Percentiles rank a stretch among this genome's conserved stretches.
Evolutionary conservation across 1,140 invertebrate species (phyloP).

Genomic region (Cyrtorhinus lividipennis): DNA sequence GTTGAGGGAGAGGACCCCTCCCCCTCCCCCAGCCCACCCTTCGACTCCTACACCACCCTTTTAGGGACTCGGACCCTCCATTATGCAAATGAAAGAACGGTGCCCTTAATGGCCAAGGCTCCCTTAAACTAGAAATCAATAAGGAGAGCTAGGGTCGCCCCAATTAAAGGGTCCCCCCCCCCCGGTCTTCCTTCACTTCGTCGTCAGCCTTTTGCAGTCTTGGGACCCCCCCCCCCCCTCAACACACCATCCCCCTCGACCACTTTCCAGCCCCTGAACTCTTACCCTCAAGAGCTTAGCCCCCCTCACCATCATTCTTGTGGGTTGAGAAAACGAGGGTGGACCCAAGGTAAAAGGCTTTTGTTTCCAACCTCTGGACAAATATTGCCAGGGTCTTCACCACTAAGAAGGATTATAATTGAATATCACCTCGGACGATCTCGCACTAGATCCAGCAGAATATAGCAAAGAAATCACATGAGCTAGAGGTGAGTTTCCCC

Average conservation of each 20-base stretch:
- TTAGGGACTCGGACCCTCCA: slow-evolving; percentile 5
- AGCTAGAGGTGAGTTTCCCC: too few relatives aligned
- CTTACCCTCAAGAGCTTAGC: background rate
- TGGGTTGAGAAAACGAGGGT: background rate
- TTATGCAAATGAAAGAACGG: slow-evolving; percentile 9
- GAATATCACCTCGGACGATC: too few relatives aligned
- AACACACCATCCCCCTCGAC: too few relatives aligned
- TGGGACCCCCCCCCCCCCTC: too few relatives aligned
- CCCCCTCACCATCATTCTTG: background rate
- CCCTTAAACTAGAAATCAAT: slow-evolving; percentile 8
- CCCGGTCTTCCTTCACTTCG: background rate
- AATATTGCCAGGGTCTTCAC: too few relatives aligned
- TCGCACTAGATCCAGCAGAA: too few relatives aligned
- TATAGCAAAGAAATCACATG: too few relatives aligned
- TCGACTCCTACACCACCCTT: background rate
- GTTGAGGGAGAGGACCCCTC: background rate
- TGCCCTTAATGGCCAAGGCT: slow-evolving; percentile 8
- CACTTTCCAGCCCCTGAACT: too few relatives aligned
- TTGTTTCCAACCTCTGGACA: background rate
- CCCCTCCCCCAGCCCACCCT: background rate
- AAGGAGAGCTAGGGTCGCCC: background rate
- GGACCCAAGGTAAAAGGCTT: background rate
- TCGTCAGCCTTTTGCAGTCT: background rate
- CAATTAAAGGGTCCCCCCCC: background rate
- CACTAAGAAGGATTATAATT: too few relatives aligned